Percentiles rank a stretch among this genome's conserved stretches.
phyloP scores from a whole-genome alignment of 2,113 vertebrate genomes.

The Ptyas mucosa region DNA sequence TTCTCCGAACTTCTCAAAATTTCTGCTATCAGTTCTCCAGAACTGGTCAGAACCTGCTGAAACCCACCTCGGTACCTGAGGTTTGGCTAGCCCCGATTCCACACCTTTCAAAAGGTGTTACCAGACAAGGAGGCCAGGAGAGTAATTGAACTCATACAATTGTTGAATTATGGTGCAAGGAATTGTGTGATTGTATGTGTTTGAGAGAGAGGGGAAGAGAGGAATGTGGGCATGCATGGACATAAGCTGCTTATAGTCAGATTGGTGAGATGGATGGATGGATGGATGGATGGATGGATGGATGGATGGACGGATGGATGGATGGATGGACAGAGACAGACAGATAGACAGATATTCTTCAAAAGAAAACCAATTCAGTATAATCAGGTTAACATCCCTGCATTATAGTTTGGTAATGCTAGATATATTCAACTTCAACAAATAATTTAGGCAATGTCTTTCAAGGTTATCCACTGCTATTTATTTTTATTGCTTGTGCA shows the following conservation, averaged over 20 bases:
- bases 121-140: neutral
- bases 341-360: neutral
- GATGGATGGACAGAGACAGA: neutral
- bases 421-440: neutral
- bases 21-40: too few relatives aligned
- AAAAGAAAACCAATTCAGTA: neutral
- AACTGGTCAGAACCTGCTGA: too few relatives aligned
- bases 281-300: neutral
- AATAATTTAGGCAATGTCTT: neutral
- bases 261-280: neutral
- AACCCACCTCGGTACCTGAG: neutral
- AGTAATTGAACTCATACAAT: neutral
- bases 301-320: neutral
- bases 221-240: neutral
- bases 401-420: neutral
- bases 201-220: neutral
- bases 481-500: constrained; percentile 3
- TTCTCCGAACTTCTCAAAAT: too few relatives aligned
- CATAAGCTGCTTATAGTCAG: neutral
- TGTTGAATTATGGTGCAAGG: neutral
- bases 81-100: neutral
- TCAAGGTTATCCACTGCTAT: constrained; percentile 8
- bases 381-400: neutral
- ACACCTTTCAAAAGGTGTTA: neutral
- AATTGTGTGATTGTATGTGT: neutral